Evolutionary conservation across 2,888 invertebrate genomes (phyloP).

Genomic region (Amiota communis): DNA sequence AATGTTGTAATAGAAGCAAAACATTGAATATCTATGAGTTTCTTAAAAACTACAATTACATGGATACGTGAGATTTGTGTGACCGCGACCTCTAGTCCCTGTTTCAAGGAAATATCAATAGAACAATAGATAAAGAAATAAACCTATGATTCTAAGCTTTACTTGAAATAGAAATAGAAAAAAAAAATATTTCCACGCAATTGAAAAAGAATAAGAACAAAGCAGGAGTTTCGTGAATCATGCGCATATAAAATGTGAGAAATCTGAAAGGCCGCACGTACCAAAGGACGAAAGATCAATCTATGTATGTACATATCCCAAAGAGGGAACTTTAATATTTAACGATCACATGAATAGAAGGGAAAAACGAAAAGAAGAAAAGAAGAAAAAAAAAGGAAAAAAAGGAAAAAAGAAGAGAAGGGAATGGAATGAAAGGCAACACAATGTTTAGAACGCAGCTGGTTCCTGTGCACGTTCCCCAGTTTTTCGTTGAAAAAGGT

Average conservation of each 20-base stretch:
- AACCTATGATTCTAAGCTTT: neutral
- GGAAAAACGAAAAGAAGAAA: neutral
- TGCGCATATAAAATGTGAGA: slow-evolving; percentile 49
- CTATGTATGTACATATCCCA: neutral
- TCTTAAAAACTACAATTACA: neutral
- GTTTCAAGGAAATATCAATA: slow-evolving; percentile 1
- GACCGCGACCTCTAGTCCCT: neutral
- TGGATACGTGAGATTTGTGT: slow-evolving; percentile 3
- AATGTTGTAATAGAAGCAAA: neutral
- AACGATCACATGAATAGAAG: no score
- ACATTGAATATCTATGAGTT: neutral
- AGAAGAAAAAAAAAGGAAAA: neutral
- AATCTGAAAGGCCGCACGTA: slow-evolving; percentile 55
- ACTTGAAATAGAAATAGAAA: neutral
- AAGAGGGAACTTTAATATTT: neutral
- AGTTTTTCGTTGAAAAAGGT: neutral
- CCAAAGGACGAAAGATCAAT: slow-evolving; percentile 20
- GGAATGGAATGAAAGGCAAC: neutral
- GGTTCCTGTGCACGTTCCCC: slow-evolving; percentile 41
- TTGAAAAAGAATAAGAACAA: slow-evolving; percentile 1
- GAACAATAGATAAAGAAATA: neutral
- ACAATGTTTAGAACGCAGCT: slow-evolving; percentile 45
- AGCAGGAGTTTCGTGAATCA: no score
- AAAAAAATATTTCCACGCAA: slow-evolving; percentile 8
- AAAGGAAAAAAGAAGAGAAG: neutral